Evolutionary conservation across 2,888 invertebrate species (phyloP).

Genomic region (Leptinotarsa haldemani): DNA sequence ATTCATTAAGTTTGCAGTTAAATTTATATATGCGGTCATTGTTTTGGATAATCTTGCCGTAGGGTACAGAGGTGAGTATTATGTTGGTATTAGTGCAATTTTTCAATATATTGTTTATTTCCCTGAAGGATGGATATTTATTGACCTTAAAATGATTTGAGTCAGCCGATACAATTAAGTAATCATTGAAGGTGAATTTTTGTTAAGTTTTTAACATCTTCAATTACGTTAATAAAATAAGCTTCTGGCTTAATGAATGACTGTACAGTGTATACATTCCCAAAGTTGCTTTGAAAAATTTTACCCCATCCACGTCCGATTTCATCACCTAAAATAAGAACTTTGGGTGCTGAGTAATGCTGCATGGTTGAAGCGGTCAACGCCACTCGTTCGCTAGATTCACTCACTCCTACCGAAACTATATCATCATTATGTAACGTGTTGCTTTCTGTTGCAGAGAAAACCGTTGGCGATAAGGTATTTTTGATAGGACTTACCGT

Average conservation of each 20-base stretch:
- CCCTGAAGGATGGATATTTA: constrained; percentile 1
- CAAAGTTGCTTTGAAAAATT: not conserved
- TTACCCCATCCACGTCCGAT: not conserved
- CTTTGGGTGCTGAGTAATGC: not conserved
- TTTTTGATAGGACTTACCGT: constrained; percentile 2
- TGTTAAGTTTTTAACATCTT: not conserved
- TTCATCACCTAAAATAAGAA: constrained; percentile 5
- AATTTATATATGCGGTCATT: too few species aligned
- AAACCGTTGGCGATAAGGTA: not conserved
- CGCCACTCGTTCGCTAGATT: constrained; percentile 4
- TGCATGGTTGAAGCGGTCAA: too few species aligned
- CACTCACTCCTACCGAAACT: not conserved
- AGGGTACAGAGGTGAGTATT: too few species aligned
- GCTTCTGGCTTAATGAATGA: constrained; percentile 8
- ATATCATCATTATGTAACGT: not conserved
- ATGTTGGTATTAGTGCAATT: too few species aligned
- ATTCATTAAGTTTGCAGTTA: too few species aligned
- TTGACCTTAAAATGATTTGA: constrained; percentile 1
- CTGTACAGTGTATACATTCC: not conserved
- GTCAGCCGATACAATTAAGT: constrained; percentile 8
- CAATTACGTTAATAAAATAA: constrained; percentile 2
- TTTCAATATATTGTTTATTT: constrained; percentile 3
- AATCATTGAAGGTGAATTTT: not conserved
- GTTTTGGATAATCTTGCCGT: too few species aligned
- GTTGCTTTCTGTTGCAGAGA: constrained; percentile 1